These are phyloP conservation scores for Dasypogon diadema DNA, from an alignment of 2,888 invertebrate species.

Conservation along the genomic window DNA sequence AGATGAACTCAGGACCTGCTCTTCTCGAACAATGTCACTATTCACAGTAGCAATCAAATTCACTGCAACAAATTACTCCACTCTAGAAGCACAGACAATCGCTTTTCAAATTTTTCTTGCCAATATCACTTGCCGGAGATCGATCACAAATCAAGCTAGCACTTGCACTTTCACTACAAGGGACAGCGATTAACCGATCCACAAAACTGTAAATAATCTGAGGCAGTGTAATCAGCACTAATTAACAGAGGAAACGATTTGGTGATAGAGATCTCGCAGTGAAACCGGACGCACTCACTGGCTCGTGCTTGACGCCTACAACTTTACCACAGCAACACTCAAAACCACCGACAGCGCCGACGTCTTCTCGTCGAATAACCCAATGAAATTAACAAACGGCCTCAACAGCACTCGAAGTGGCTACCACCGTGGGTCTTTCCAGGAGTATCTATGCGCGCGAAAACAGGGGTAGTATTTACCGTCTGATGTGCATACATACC, in stretches of 20 bases:
- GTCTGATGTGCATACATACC: not conserved
- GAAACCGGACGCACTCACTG: conserved; percentile 14
- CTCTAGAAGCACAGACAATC: not conserved
- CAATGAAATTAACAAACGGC: conserved; percentile 42
- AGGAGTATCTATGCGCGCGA: conserved; percentile 31
- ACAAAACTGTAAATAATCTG: not conserved
- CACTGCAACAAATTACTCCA: conserved; percentile 6
- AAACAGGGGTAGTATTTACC: conserved; percentile 9
- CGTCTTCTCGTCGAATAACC: conserved; percentile 55
- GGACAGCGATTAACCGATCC: conserved; percentile 16
- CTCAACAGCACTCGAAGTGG: not conserved
- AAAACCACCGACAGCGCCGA: conserved; percentile 49
- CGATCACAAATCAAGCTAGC: not conserved
- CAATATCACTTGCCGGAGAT: not conserved
- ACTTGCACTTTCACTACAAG: conserved; percentile 2
- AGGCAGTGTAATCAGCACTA: not conserved
- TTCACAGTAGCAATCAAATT: not conserved
- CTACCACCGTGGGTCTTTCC: conserved; percentile 41
- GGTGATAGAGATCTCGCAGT: not conserved
- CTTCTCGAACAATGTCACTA: no score
- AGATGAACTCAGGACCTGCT: no score
- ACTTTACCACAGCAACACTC: not conserved
- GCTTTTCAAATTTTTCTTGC: not conserved
- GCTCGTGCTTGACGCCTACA: conserved; percentile 2
- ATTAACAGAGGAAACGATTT: not conserved